Base-by-base conservation (phyloP, 2,888 invertebrate species). In the Theodoxus fluviatilis region DNA sequence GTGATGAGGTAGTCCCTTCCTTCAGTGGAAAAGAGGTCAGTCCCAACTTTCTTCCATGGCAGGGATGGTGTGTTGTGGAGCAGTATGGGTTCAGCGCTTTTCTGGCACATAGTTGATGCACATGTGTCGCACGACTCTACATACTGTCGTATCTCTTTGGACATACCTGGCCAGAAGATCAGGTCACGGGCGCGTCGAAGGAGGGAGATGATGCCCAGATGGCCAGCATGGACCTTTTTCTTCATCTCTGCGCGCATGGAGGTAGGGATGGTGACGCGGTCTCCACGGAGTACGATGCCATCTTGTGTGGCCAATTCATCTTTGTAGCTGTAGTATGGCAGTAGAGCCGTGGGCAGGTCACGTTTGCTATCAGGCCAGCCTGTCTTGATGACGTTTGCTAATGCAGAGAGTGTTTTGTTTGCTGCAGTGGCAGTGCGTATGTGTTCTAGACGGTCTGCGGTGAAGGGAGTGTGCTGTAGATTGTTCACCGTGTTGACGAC, bases 41-140 rank as follows among this genome's bases (percentile, higher is more conserved):
- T 71, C 3, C 72, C 75, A n/a, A 79, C 70, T 43, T 73, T 77
- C 25, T 70, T 65, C 70, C 70, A 79, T 31, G 79, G 78, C 31
- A 72, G 69, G n/a, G 72, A 49, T 25, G 75, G 74, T 4, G 73
- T 52, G 2, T 74, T 70, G 52, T 72, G 72, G 9, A 63, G 25
- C 3, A 67, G 52, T 12, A 77, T 43, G n/a, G 74, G 59, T 63
- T 77, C 71, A 33, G 59, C 38, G 38, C 31, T 49, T 55, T 78
- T 73, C 3, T 68, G 25, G 6, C 63, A 28, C 1, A 63, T 33
- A 66, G 70, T 63, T n/a, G 65, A 67, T 2, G 67, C 31, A 68
- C 74, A 75, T n/a, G 70, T 68, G 4, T 55, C 47, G 69, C 76
- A 77, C 4, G 69, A 37, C 28, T 72, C 68, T 15, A 77, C 68